phyloP scores from a whole-genome alignment of 2,113 vertebrate species.

The Anhinga anhinga region DNA sequence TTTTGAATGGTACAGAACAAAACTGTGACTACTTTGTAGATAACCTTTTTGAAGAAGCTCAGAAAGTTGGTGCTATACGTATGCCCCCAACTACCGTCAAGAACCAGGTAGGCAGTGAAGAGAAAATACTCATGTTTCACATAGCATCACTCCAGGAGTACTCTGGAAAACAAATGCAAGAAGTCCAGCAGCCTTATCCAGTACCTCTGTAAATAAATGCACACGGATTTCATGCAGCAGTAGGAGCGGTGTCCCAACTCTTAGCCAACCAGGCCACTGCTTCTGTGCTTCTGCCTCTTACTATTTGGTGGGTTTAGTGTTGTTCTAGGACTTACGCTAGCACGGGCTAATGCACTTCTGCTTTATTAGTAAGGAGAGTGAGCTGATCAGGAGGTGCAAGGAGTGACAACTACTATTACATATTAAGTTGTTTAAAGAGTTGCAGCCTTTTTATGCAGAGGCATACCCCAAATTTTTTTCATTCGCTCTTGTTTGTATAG shows the following conservation, averaged over 20 bases:
- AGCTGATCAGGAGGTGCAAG: not conserved
- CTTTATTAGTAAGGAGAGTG: not conserved
- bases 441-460: not conserved
- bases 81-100: slow-evolving; percentile 61
- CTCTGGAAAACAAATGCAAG: not conserved
- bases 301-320: not conserved
- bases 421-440: not conserved
- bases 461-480: not conserved
- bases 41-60: slow-evolving; percentile 76
- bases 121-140: not conserved
- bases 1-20: slow-evolving; percentile 35
- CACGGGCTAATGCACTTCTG: not conserved
- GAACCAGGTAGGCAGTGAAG: slow-evolving; percentile 59
- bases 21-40: slow-evolving; percentile 70
- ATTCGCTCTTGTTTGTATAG: not conserved
- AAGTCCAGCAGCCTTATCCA: not conserved
- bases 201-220: not conserved
- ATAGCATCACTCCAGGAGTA: not conserved
- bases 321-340: not conserved
- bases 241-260: not conserved
- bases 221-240: not conserved
- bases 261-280: not conserved
- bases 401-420: not conserved
- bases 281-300: not conserved
- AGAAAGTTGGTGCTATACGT: slow-evolving; percentile 67